Base-by-base conservation (phyloP, 2,113 vertebrate genomes). In the Callithrix jacchus region DNA sequence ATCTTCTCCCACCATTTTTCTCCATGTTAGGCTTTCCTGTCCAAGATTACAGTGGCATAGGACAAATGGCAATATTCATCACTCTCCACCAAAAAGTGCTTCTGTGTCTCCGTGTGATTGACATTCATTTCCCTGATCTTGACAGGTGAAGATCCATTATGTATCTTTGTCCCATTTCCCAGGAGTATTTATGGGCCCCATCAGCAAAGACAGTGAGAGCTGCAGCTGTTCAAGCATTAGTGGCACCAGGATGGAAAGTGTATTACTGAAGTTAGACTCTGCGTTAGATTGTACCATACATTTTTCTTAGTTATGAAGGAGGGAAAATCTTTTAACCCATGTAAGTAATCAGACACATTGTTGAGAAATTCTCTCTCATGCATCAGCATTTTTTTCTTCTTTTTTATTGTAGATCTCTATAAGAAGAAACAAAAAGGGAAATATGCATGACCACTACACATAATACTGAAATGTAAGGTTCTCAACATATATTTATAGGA, bases 41-140 rank as follows among this genome's bases (percentile, higher is more conserved):
- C 40, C 92, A 85, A 64, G 42, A 90, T 68, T 54, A 9, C 9
- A 73, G 77, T 68, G 61, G 56, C 17, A 40, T 5, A 30, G 87
- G 95, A 93, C 95, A 97, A 96, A 97, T 84, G 92, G 70, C 35
- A 56, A 7, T 74, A 49, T 96, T 97, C 89, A 81, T 93, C 92
- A 81, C 83, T 84, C 37, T 84, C 58, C 37, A 61, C 87, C 79
- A 79, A 8, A 96, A 54, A 93, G 91, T 89, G 37, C 40, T 40
- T 77, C 80, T 71, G 71, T 8, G 0, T 74, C 81, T 2, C 14
- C 54, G 66, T 68, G 70, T 13, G 0, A 49, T 3, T 61, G 89
- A 49, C 85, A 47, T 52, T 92, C 66, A 45, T 89, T 91, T 94
- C 58, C 93, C 64, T 25, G 20, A 6, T 87, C 54, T 82, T 97